These are phyloP conservation scores for Fistularia tabacaria DNA, from an alignment of 2,797 vertebrate species.

Conservation along the genomic window DNA sequence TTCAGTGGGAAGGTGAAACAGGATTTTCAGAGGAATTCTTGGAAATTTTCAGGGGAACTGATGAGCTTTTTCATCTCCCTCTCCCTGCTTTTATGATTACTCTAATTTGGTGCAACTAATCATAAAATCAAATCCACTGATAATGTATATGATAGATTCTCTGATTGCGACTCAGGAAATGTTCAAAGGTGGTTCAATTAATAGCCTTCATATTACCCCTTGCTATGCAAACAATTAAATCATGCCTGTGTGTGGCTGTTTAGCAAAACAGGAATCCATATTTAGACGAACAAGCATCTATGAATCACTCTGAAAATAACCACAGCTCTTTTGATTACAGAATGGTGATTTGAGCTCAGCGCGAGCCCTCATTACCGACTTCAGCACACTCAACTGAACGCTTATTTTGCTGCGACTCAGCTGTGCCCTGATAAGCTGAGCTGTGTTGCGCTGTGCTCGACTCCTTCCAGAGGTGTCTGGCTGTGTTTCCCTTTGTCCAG, in stretches of 20 bases:
- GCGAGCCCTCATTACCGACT: constrained; percentile 58
- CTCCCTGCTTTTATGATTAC: background rate
- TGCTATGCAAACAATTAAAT: too few species aligned
- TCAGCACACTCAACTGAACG: constrained; percentile 31
- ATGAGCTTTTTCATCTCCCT: too few species aligned
- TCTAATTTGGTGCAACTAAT: constrained; percentile 4
- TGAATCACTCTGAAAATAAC: constrained; percentile 37
- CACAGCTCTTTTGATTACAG: constrained; percentile 47
- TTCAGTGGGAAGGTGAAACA: constrained; percentile 13
- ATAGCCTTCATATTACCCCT: too few species aligned
- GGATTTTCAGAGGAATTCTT: constrained; percentile 5
- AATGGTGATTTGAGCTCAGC: constrained; percentile 51
- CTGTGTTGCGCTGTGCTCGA: constrained; percentile 20
- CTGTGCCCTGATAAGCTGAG: constrained; percentile 24
- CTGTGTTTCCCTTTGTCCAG: constrained; percentile 10
- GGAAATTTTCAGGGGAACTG: too few species aligned
- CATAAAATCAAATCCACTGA: background rate
- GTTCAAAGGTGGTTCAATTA: too few species aligned
- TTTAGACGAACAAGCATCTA: constrained; percentile 12
- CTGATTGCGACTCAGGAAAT: constrained; percentile 9
- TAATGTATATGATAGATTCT: background rate
- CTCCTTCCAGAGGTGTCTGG: background rate
- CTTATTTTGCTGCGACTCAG: constrained; percentile 29
- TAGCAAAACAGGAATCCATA: constrained; percentile 5
- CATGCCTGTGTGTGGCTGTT: background rate